Percentiles rank a stretch among this genome's conserved stretches.
Evolutionary conservation across 2,888 invertebrate genomes (phyloP).

Genomic region (Troides aeacus): DNA sequence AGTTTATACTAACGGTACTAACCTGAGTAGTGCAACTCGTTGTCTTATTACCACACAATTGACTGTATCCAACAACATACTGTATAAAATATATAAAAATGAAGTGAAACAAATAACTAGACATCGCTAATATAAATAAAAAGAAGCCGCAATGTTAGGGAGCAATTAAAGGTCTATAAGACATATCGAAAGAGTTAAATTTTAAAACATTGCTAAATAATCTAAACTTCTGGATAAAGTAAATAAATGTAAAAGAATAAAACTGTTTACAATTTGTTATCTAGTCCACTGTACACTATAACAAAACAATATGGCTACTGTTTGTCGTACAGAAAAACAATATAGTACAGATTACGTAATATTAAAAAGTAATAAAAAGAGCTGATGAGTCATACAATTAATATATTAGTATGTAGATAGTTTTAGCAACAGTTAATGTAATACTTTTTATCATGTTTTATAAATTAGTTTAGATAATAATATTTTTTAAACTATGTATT

Average conservation of each 20-base stretch:
- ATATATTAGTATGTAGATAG: not conserved
- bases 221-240: constrained; percentile 9
- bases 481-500: no score
- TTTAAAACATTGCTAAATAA: constrained; percentile 22
- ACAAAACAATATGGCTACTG: constrained; percentile 28
- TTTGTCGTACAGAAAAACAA: constrained; percentile 15
- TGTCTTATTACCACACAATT: constrained; percentile 56
- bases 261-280: constrained; percentile 20
- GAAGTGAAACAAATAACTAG: constrained; percentile 44
- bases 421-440: not conserved
- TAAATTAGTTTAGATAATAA: no score
- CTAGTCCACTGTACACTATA: constrained; percentile 8
- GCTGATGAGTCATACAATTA: constrained; percentile 14
- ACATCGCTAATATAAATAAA: constrained; percentile 16
- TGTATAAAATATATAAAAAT: constrained; percentile 35
- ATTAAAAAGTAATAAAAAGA: constrained; percentile 10
- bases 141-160: constrained; percentile 11
- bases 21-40: constrained; percentile 69
- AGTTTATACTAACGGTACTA: constrained; percentile 29
- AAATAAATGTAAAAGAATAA: constrained; percentile 23
- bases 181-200: constrained; percentile 11
- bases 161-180: constrained; percentile 7
- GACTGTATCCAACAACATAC: constrained; percentile 46
- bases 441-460: not conserved
- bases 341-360: constrained; percentile 23